phyloP scores from a whole-genome alignment of 2,797 vertebrate species.

The Choloepus didactylus region DNA sequence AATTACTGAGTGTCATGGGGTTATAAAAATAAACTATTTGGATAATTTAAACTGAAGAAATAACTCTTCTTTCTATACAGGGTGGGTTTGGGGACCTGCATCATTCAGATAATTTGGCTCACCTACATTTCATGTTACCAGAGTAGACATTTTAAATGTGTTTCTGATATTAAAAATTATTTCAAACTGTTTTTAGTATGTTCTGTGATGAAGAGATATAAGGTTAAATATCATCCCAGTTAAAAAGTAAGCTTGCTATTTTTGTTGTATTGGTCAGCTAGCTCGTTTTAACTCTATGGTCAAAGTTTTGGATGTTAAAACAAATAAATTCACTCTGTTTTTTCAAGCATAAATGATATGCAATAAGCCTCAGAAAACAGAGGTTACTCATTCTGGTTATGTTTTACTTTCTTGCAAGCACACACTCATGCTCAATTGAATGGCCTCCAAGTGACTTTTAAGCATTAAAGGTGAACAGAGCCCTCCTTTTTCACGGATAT shows the following conservation, averaged over 20 bases:
- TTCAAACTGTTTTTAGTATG: constrained; percentile 75
- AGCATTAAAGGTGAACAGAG: constrained; percentile 83
- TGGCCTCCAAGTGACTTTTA: constrained; percentile 81
- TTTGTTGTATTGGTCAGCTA: constrained; percentile 74
- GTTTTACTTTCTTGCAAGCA: constrained; percentile 81
- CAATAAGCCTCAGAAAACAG: constrained; percentile 72
- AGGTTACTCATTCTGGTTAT: constrained; percentile 79
- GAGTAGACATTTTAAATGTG: constrained; percentile 43
- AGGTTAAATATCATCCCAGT: constrained; percentile 63
- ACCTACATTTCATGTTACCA: not conserved
- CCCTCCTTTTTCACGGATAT: constrained; percentile 78
- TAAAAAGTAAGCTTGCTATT: constrained; percentile 74
- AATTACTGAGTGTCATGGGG: constrained; percentile 49
- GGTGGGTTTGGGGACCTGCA: not conserved
- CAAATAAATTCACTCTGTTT: constrained; percentile 82
- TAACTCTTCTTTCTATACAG: constrained; percentile 26
- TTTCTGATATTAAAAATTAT: constrained; percentile 58
- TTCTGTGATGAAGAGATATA: constrained; percentile 55
- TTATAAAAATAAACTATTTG: constrained; percentile 67
- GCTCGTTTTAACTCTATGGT: constrained; percentile 76
- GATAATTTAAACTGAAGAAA: constrained; percentile 65
- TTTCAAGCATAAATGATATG: constrained; percentile 78
- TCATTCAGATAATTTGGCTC: constrained; percentile 42
- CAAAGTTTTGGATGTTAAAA: constrained; percentile 79
- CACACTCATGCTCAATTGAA: constrained; percentile 78